Evolutionary conservation across 2,113 vertebrate species (phyloP), one percentile per base, ranked within the genome.

Genomic region (Gambusia affinis): DNA sequence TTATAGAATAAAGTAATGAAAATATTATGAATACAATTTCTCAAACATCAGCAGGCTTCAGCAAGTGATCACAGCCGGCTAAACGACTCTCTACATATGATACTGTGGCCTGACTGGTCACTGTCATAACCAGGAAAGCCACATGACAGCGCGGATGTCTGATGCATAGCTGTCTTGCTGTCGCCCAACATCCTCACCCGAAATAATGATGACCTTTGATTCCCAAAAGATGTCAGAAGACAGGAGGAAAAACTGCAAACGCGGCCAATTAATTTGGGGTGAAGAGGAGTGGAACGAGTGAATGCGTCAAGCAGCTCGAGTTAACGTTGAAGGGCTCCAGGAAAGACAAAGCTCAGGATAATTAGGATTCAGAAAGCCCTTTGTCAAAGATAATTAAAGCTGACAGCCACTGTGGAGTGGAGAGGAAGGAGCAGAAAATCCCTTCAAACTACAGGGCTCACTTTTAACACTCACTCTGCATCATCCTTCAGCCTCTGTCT

Each of bases 381-480:
- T 93, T 91, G 90, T 93, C 84, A 89, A 83, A 89, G 86, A 83
- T 93, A 92, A 93, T 93, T 91, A 90, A 92, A 92, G 84, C 83
- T 92, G 92, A 93, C 92, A 93, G 90, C 89, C 78, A 88, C 89
- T 84, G 88, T 78, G 85, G 81, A 88, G 69, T 28, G 5, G 73
- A 80, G 81, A 84, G 67, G 81, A 82, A 85, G 85, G 79, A 84
- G 86, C 73, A 78, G 75, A 77, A 88, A 88, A 89, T 75, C 82
- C 80, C 88, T 85, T 87, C 89, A 87, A 79, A 92, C 73, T 89
- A 81, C 78, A 85, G 75, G 81, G 84, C 81, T 76, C 79, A 86
- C 81, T 91, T 87, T 85, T 80, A 84, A 88, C 87, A 78, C 81
- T 66, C 70, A 61, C 83, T 72, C 67, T 64, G 75, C 82, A 75